Base-by-base conservation (phyloP, 2,113 vertebrate genomes). In the Cromileptes altivelis region DNA sequence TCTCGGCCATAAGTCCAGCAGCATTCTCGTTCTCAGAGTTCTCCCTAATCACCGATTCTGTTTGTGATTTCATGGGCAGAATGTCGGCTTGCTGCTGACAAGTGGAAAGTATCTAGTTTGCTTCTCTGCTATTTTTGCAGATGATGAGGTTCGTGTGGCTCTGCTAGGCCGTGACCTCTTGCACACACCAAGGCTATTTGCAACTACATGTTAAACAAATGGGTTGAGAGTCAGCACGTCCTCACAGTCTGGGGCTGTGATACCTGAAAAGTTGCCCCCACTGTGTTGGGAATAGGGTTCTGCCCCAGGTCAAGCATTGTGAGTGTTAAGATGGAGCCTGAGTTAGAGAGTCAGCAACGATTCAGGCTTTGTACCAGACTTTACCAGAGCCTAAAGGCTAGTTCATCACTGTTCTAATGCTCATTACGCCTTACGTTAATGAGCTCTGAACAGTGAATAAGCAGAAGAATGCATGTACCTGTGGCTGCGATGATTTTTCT, bases 191-290 rank as follows among this genome's bases (percentile, higher is more conserved):
- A 23, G 17, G 40, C 19, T 58, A 42, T 49, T 47, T 68, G 55
- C 17, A 30, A 4, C 14, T 23, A 18, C 0, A 25, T 67, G 45
- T 47, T 18, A 57, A 65, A 65, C 37, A n/a, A 11, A 30, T 56
- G 37, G 37, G n/a, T 1, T 21, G 21, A 75, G 73, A 74, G 42
- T 56, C 17, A 55, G 49, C 62, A 76, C 47, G 50, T 37, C 45
- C 12, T 63, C 18, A 21, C 30, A 63, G 19, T 25, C 33, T 45
- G 15, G 47, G 23, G 55, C 21, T 15, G 45, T 50, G 13, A 9
- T 37, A 11, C 40, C 63, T 15, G 33, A 37, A 42, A 25, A 55
- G 18, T 21, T 50, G 4, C 49, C 49, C 37, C 17, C n/a, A 12
- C 67, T 14, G n/a, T 52, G 18, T 30, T 58, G 0, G 8, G 6